Base-by-base conservation (phyloP, 1,140 invertebrate genomes). In the Metaphire vulgaris region DNA sequence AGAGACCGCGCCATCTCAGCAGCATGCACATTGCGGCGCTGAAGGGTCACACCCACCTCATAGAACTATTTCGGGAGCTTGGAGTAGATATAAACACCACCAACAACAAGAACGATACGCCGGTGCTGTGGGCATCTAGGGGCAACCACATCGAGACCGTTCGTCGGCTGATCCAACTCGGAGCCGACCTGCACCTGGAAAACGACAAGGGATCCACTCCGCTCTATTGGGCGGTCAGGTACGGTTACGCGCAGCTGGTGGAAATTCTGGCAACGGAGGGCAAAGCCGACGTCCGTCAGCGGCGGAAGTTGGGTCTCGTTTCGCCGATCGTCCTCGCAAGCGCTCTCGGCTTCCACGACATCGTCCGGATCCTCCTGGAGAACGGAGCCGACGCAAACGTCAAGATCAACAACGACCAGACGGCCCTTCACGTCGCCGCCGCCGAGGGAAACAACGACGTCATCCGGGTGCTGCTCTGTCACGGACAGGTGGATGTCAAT, bases 191-290 rank as follows among this genome's bases (percentile, higher is more conserved):
- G 12, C 69, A 80, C 68, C 33, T 75, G 26, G 74, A 78, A 31
- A 79, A 80, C 69, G 79, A 78, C 66, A 80, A 79, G 70, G 78
- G 78, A 12, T 78, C 79, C 12, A 79, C 79, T 66, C 78, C 80
- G 1, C 74, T 80, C 2, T 78, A 80, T 32, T 80, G 80, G 80
- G 79, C 80, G 26, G 79, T 79, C 2, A 69, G 74, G 2, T 80
- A 79, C 33, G 78, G 79, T n/a, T 70, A 76, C 70, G 33, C 41
- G 29, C 72, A 73, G 15, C 65, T 79, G 64, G 78, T 74, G 2
- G 30, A 78, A 64, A 29, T 76, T 67, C 71, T 80, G 33, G 76
- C 76, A 69, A 34, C 75, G 32, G 76, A 77, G 65, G 78, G 78
- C 16, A 70, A 69, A n/a, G 78, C 75, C 15, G 74, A 79, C 33